These are phyloP conservation scores for Nasonia oneida DNA, from an alignment of 2,888 invertebrate species.

Conservation along the genomic window DNA sequence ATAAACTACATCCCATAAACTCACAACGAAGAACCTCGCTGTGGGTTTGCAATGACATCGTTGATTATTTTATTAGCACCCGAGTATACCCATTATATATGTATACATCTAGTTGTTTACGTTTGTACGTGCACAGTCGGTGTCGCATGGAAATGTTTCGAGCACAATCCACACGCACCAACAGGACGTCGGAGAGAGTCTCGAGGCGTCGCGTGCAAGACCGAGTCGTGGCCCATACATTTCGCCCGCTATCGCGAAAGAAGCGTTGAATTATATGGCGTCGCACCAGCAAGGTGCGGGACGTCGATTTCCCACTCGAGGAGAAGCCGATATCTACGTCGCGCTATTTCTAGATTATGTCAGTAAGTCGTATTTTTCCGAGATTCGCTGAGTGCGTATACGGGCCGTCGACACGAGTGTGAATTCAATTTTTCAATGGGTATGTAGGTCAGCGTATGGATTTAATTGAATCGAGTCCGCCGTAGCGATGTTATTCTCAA, in stretches of 20 bases:
- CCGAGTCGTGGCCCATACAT: conserved; percentile 6
- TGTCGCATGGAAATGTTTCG: conserved; percentile 43
- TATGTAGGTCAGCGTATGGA: background rate
- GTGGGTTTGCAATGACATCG: conserved; percentile 46
- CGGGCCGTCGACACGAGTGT: background rate
- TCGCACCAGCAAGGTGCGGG: background rate
- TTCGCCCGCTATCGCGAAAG: conserved; percentile 24
- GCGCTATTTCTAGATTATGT: conserved; percentile 37
- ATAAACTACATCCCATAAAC: background rate
- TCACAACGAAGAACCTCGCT: background rate
- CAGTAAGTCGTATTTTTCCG: background rate
- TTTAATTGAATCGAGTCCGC: background rate
- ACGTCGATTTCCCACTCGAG: conserved; percentile 18
- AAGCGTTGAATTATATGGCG: conserved; percentile 38
- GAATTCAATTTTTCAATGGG: too few relatives aligned
- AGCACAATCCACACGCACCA: background rate
- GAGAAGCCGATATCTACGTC: background rate
- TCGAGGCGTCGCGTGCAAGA: conserved; percentile 15
- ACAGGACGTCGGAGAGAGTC: background rate
- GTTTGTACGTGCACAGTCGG: conserved; percentile 5
- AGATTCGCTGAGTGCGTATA: background rate
- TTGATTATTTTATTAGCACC: conserved; percentile 58
- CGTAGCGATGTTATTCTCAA: background rate
- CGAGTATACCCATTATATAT: background rate
- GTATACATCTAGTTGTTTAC: background rate